These are phyloP conservation scores for Gadopsis marmoratus DNA, from an alignment of 2,797 vertebrate genomes.

Conservation along the genomic window DNA sequence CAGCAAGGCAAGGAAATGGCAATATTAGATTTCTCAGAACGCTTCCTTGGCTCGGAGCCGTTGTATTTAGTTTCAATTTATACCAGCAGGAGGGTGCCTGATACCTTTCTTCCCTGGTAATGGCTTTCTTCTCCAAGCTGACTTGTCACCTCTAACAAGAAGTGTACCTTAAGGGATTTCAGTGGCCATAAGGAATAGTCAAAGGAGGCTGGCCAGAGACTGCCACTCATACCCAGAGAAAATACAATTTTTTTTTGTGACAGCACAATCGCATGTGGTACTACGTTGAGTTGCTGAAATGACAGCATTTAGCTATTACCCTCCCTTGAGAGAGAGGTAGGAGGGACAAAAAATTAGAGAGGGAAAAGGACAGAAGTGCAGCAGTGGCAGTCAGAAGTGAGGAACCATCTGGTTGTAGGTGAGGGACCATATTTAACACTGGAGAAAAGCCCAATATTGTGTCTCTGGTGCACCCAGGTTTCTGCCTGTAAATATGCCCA, in stretches of 20 bases:
- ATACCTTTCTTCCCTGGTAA: conserved; percentile 78
- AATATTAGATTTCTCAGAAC: conserved; percentile 74
- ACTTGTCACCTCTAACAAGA: conserved; percentile 78
- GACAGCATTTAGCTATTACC: conserved; percentile 75
- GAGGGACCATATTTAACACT: conserved; percentile 73
- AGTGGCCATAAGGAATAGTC: conserved; percentile 63
- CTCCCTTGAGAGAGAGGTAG: conserved; percentile 42
- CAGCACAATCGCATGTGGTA: conserved; percentile 60
- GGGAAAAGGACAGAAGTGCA: conserved; percentile 29
- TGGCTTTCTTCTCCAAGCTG: conserved; percentile 74
- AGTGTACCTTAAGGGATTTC: conserved; percentile 72
- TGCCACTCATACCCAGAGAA: conserved; percentile 70
- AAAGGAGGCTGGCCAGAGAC: conserved; percentile 63
- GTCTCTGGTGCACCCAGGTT: conserved; percentile 43
- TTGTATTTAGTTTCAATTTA: conserved; percentile 82
- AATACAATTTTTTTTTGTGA: conserved; percentile 61
- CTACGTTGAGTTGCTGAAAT: conserved; percentile 71
- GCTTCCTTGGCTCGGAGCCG: conserved; percentile 69
- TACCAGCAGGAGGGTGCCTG: conserved; percentile 76
- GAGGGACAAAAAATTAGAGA: conserved; percentile 48
- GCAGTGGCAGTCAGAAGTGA: conserved; percentile 58
- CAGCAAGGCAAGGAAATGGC: conserved; percentile 60
- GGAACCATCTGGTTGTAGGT: conserved; percentile 73
- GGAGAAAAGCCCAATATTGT: conserved; percentile 58
- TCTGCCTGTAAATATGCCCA: conserved; percentile 45